phyloP scores from a whole-genome alignment of 2,888 invertebrate genomes.

The Actias luna region DNA sequence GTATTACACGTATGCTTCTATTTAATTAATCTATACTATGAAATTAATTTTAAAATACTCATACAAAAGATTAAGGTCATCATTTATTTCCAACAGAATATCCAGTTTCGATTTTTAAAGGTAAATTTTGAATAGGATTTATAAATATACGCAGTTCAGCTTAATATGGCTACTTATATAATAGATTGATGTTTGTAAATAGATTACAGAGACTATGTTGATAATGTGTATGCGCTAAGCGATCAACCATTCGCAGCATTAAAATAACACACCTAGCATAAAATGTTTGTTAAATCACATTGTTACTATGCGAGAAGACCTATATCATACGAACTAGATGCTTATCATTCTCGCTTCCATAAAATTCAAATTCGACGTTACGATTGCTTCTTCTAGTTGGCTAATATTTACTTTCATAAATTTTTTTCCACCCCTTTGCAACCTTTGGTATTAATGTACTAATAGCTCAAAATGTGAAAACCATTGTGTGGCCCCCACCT shows the following conservation, averaged over 20 bases:
- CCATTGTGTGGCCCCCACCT: slow-evolving; percentile 78
- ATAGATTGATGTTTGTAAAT: slow-evolving; percentile 44
- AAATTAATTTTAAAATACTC: neutral
- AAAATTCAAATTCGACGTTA: slow-evolving; percentile 39
- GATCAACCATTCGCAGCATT: slow-evolving; percentile 53
- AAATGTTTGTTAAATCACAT: slow-evolving; percentile 44
- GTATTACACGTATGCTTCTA: neutral
- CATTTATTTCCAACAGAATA: slow-evolving; percentile 77
- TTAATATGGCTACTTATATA: slow-evolving; percentile 62
- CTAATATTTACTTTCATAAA: slow-evolving; percentile 71
- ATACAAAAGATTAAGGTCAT: slow-evolving; percentile 33
- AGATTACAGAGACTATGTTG: slow-evolving; percentile 41
- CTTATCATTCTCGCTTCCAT: slow-evolving; percentile 55
- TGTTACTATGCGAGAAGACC: slow-evolving; percentile 44
- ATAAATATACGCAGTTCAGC: slow-evolving; percentile 55
- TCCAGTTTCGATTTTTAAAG: slow-evolving; percentile 79
- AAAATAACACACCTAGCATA: slow-evolving; percentile 65
- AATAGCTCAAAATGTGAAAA: slow-evolving; percentile 77
- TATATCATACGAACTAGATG: slow-evolving; percentile 36
- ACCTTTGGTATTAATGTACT: slow-evolving; percentile 43
- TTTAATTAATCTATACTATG: neutral
- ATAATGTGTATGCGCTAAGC: slow-evolving; percentile 59
- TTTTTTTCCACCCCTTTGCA: slow-evolving; percentile 53
- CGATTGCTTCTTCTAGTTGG: slow-evolving; percentile 49
- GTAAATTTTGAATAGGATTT: slow-evolving; percentile 68